Conservation (phyloP, 2,113 vertebrate species). For the Mellivora capensis region DNA sequence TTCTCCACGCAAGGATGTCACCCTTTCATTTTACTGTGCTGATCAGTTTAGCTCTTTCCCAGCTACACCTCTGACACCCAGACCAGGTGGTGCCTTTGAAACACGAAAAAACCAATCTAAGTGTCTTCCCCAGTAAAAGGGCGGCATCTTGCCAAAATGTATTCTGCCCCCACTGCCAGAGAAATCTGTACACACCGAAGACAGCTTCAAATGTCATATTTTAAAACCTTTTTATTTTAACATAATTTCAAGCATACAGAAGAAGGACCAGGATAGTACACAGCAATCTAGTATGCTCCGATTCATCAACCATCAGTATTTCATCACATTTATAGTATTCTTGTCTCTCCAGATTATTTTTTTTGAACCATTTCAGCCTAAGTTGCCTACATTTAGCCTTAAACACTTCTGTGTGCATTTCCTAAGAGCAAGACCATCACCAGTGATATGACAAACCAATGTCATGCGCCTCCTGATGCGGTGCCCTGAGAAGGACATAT, state of each 20-base stretch:
- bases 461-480: background rate
- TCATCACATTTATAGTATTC: background rate
- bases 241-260: slow-evolving; percentile 3
- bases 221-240: background rate
- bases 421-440: background rate
- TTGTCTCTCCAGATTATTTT: background rate
- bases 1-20: background rate
- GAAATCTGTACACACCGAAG: background rate
- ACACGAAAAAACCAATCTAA: background rate
- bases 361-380: background rate
- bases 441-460: background rate
- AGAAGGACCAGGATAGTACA: background rate
- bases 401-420: background rate
- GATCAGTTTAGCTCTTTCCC: background rate
- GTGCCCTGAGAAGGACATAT: background rate
- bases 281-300: background rate
- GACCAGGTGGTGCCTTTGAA: background rate
- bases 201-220: background rate
- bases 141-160: background rate
- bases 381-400: background rate
- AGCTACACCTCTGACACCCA: background rate
- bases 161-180: background rate
- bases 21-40: slow-evolving; percentile 7
- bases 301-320: background rate
- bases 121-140: background rate